Base-by-base conservation (phyloP, 2,888 invertebrate species). In the Euphydryas editha region DNA sequence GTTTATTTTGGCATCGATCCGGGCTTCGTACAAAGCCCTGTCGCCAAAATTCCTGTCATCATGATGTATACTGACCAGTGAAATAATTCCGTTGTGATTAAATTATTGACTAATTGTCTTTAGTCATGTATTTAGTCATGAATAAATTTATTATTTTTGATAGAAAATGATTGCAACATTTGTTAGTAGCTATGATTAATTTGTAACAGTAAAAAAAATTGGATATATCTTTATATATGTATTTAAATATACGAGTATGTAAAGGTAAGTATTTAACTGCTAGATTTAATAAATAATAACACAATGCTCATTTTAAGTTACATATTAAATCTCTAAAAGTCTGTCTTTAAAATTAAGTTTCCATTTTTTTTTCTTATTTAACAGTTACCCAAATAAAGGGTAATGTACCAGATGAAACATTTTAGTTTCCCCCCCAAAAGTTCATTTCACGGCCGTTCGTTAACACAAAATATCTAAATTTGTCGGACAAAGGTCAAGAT, bases 391-490 rank as follows among this genome's bases (percentile, higher is more conserved):
- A 30, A 30, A 30, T 30, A 30, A 3, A 30, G 30, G 30, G 30
- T 39, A 11, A 15, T 11, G 39, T 39, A 39, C 15, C 39, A 39
- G 7, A 39, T 15, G 11, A 15, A 39, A 66, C 75, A 75, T 76
- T 75, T 76, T 74, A 77, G 71, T 67, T 51, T 66, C 65, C 65
- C 55, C n/a, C 60, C 57, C 58, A 67, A 68, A 68, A 66, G 69
- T 69, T 68, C 74, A 61, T 67, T 64, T 78, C 78, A 78, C 73
- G 78, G 77, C 72, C 77, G 76, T 77, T 74, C 76, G 72, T 78
- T 77, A 74, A 67, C 79, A 77, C 72, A 76, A 76, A 79, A 73
- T 71, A 65, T 67, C 72, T 75, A 75, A 76, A 78, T 75, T 75
- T 67, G 70, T 72, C 72, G 58, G 63, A 65, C 67, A 62, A 72